Base-by-base conservation (phyloP, 2,797 vertebrate species). In the Podarcis siculus region DNA sequence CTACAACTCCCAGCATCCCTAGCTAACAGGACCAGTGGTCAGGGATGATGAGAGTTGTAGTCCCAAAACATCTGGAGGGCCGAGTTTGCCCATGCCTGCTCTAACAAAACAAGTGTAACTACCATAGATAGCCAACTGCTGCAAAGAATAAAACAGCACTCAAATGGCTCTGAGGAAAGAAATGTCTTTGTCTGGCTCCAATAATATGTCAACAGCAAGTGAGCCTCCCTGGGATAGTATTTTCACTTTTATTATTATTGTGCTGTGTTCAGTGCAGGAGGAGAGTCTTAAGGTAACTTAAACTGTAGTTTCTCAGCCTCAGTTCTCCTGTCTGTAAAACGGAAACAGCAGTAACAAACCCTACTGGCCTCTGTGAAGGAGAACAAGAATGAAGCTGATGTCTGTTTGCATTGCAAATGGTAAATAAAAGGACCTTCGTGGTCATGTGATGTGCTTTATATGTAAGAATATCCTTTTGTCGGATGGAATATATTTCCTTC, bases 401-500 rank as follows among this genome's bases (percentile, higher is more conserved):
- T 58, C 7, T 67, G 25, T 83, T 25, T 55, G 25, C 32, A 15
- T 35, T 88, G 64, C 76, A 58, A 78, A 15, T 1, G n/a, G 45
- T 55, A 61, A 79, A 45, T 58, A 71, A 72, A 79, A 15, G 69
- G 49, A 80, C 37, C 67, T 73, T 81, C 35, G 25, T 66, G n/a
- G 21, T 45, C 6, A 17, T 1, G 66, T 25, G 37, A 78, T 61
- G 32, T 66, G 23, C 19, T 80, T 49, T 72, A 45, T 55, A 58
- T 79, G 75, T 35, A 58, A 72, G 83, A 35, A 21, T 83, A 69
- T 77, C n/a, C 66, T 64, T 89, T 85, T 72, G 37, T 89, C 19
- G 58, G 49, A 73, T 75, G 73, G n/a, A 42, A 92, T 84, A 90
- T 88, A 78, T 58, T 82, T 90, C 86, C 82, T 84, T 91, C 93